Base-by-base conservation (phyloP, 30 jellyfish, hydroid and myxozoan genomes). In the Aurelia aurita complex sp. Pacific region DNA sequence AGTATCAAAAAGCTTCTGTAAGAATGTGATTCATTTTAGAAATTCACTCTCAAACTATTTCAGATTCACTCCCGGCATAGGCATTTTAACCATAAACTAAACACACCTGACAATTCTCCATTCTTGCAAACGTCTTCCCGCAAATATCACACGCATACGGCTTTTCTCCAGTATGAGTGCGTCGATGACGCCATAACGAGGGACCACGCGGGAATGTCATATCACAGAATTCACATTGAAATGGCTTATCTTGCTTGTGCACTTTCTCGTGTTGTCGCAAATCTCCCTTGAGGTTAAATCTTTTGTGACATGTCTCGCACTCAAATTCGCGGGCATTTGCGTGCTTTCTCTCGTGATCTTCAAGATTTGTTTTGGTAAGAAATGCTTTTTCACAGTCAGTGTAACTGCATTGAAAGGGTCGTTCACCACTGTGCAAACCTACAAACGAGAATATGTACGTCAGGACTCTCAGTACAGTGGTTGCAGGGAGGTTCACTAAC, bases 91-190 rank as follows among this genome's bases (percentile, higher is more conserved):
- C 54, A 43, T 19, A 18, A 17, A 13, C 32, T 17, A 17, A 5
- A n/a, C 89, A 40, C 0, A 81, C 93, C 93, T 84, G 89, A 57
- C 97, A 89, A 79, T 89, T 89, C 69, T 89, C 97, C 91, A 78
- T 76, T 51, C 97, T 74, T 10, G 97, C 85, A 67, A 89, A 89
- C 35, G 81, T 64, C 75, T 89, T 89, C 18, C 92, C 97, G 66
- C 97, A 89, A 10, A 89, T 69, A 42, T 89, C 97, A 76, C 97
- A 89, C 14, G 86, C 79, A 46, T 81, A 82, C 16, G 97, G 97
- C 60, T 89, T 89, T 52, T 89, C 97, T 33, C 97, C 97, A 2
- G 97, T 89, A 60, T 89, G 97, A 23, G 91, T 89, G 50, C 97
- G 90, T 2, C 91, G 91, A 68, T 89, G 97, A 17, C 97, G 93